Base-by-base conservation (phyloP, 2,113 vertebrate genomes). In the Menura novaehollandiae region DNA sequence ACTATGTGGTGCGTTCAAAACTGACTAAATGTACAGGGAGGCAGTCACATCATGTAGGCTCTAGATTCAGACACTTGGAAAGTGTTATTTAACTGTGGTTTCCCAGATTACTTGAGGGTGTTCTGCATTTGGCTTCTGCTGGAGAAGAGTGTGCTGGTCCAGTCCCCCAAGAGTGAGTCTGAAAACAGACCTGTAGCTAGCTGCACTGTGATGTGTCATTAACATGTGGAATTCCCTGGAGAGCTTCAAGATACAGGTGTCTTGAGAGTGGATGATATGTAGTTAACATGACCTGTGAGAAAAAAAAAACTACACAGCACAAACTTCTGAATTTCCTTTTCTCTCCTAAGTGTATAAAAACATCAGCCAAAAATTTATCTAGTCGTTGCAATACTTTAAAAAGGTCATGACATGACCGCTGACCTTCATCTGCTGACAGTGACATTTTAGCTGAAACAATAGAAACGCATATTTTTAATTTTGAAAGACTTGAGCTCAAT, bases 131-230 rank as follows among this genome's bases (percentile, higher is more conserved):
- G 5, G 6, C 11, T 6, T 75, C 5, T 3, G 2, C 6, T 43
- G 24, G 4, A 17, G 14, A 58, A 37, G 7, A 19, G 1, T 8
- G 2, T 0, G 0, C 11, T 66, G 14, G 2, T 26, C 11, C 33
- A 43, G 13, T 35, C 6, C 7, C 19, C 39, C 11, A 85, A 49
- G 15, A 73, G 8, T 28, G 13, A 74, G 26, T 19, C 7, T 81
- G 43, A 59, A 91, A 82, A 55, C 9, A 62, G 32, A 43, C 3
- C 17, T 76, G 8, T 30, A 24, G 35, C 6, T 37, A 11, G 26
- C 6, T 41, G 6, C 27, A 56, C 19, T 18, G 11, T 35, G 9
- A 43, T 32, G 3, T 28, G 8, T 3, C 15, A 10, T 27, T 37
- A 37, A 44, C 8, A 2, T 4, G 3, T 19, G 9, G 13, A 74